Conservation (phyloP, 2,888 invertebrate species). For the Phanerotoma sp. region DNA sequence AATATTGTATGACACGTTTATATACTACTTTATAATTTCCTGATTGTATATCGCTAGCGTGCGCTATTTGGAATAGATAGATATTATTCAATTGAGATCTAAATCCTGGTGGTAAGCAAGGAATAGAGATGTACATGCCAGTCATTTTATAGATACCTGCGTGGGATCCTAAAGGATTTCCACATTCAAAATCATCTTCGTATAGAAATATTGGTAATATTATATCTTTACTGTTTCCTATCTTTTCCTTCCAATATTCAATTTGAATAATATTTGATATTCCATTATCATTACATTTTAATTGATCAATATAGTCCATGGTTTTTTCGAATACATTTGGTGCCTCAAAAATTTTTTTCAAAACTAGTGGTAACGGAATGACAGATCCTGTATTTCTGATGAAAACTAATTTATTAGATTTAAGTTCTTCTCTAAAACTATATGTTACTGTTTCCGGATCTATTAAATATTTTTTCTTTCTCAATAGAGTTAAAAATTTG, state of each 20-base stretch:
- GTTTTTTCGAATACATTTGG: background rate
- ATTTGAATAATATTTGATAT: background rate
- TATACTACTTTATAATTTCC: background rate
- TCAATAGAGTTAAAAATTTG: too few relatives aligned
- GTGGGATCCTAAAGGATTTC: constrained; percentile 26
- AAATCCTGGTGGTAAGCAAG: constrained; percentile 17
- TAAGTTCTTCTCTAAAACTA: too few relatives aligned
- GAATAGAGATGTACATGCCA: background rate
- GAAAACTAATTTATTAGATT: too few relatives aligned
- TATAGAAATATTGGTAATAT: constrained; percentile 18
- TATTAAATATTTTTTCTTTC: too few relatives aligned
- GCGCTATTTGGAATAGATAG: constrained; percentile 11
- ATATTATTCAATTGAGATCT: constrained; percentile 13
- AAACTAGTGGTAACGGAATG: too few relatives aligned
- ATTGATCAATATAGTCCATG: background rate
- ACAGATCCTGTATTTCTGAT: too few relatives aligned
- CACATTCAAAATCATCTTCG: constrained; percentile 29
- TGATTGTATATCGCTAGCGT: too few relatives aligned
- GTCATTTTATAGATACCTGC: constrained; percentile 6
- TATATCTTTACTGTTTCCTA: background rate
- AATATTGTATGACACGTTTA: constrained; percentile 10
- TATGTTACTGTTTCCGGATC: too few relatives aligned
- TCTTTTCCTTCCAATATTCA: too few relatives aligned
- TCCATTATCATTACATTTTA: background rate
- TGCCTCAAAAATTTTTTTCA: too few relatives aligned